Evolutionary conservation across 2,113 vertebrate genomes (phyloP).

Genomic region (Dipodomys merriami): DNA sequence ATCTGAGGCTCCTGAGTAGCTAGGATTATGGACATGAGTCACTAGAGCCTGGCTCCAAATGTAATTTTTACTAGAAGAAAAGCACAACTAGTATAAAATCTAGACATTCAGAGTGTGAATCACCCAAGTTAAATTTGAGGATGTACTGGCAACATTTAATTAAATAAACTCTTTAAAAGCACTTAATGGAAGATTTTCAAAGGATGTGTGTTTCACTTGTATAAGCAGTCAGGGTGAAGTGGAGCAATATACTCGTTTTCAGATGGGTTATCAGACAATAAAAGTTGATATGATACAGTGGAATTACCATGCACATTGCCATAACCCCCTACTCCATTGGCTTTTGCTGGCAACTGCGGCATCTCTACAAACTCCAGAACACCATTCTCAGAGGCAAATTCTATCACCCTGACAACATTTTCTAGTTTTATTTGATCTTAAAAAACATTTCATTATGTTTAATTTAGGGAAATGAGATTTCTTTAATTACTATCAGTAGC

Average conservation of each 20-base stretch:
- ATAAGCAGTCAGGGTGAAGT: neutral
- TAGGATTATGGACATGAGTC: too few relatives aligned
- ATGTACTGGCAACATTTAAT: conserved; percentile 67
- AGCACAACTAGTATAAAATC: conserved; percentile 13
- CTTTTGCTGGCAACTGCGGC: conserved; percentile 64
- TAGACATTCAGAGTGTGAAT: neutral
- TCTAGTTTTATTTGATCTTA: conserved; percentile 85
- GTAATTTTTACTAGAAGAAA: conserved; percentile 49
- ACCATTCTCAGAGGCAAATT: conserved; percentile 72
- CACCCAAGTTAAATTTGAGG: conserved; percentile 21
- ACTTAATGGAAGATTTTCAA: conserved; percentile 52
- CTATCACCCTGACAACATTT: conserved; percentile 79
- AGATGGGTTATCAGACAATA: conserved; percentile 64
- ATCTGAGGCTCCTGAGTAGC: too few relatives aligned
- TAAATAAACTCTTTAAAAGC: conserved; percentile 72
- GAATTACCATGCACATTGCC: neutral
- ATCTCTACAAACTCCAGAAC: conserved; percentile 65
- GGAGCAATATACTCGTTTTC: neutral
- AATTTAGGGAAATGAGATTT: conserved; percentile 88
- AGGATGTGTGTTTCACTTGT: conserved; percentile 25
- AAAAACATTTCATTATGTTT: conserved; percentile 87
- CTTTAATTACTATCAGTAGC: conserved; percentile 87
- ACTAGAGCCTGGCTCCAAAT: too few relatives aligned
- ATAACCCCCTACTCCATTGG: conserved; percentile 50
- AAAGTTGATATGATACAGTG: conserved; percentile 49